These are phyloP conservation scores for Buteo buteo DNA, from an alignment of 2,113 vertebrate genomes.

Conservation along the genomic window DNA sequence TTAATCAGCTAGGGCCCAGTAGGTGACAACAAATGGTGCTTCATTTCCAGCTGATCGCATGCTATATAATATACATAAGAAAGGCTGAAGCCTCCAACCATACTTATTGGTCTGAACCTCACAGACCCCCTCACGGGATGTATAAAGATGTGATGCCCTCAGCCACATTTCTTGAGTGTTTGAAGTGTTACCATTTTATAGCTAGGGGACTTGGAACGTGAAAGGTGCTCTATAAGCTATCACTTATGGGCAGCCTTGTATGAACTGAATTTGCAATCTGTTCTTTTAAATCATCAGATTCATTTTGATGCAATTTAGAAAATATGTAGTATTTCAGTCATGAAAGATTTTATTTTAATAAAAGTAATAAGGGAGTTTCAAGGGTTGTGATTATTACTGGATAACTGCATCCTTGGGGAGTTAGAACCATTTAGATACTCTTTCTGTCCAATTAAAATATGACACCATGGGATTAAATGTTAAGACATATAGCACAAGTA, in stretches of 20 bases:
- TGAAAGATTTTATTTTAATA: constrained; percentile 41
- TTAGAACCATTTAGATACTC: background rate
- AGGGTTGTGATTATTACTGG: constrained; percentile 29
- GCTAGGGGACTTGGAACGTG: background rate
- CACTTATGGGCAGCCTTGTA: background rate
- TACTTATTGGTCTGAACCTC: background rate
- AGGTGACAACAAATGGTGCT: background rate
- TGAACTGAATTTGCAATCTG: constrained; percentile 6
- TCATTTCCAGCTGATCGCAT: background rate
- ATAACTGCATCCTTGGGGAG: constrained; percentile 27
- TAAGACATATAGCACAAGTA: constrained; percentile 10
- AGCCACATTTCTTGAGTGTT: background rate
- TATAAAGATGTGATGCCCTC: background rate
- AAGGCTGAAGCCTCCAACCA: background rate
- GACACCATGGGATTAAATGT: constrained; percentile 29
- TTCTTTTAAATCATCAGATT: constrained; percentile 32
- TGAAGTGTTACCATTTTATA: background rate
- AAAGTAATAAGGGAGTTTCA: constrained; percentile 51
- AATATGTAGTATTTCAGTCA: constrained; percentile 37
- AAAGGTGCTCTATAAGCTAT: background rate
- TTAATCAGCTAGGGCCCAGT: background rate
- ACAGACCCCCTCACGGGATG: background rate
- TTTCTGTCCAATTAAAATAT: constrained; percentile 48
- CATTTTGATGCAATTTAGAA: constrained; percentile 48
- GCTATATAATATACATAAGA: background rate